Base-by-base conservation (phyloP, 2,888 invertebrate genomes). In the Heliconius sara region DNA sequence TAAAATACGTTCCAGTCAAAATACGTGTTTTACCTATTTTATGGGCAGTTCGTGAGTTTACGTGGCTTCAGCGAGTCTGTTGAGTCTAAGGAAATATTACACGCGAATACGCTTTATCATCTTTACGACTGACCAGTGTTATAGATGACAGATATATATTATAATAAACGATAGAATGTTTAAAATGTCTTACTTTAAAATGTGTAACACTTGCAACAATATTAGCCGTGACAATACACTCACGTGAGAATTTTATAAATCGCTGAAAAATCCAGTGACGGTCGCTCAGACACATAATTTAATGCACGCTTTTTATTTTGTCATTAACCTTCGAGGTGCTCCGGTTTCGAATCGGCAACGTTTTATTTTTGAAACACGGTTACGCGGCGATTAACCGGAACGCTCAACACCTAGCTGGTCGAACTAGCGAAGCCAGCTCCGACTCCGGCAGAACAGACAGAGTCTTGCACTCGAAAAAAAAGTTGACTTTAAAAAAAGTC, bases 301-400 rank as follows among this genome's bases (percentile, higher is more conserved):
- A 91, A 92, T 92, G 92, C 91, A 92, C 90, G 92, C 89, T 91
- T 93, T 92, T 93, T 93, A 93, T 93, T 93, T 92, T 93, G 93
- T 94, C 93, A 94, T 93, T 94, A 94, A 94, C 94, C 94, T 94
- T 94, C 94, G 91, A 87, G 91, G 91, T 93, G 94, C 93, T 93
- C 94, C 92, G 93, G 92, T 92, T 93, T 91, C 91, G 91, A 91
- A 93, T 92, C 92, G 90, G 91, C 92, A 91, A 92, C 92, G 93
- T 91, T 93, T 93, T 94, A 94, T 94, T 94, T 94, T 93, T 90
- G 93, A 92, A 93, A 91, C 93, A 89, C 92, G 92, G 91, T 91
- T 92, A 93, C 92, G 91, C 88, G 89, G 87, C 88, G 89, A 90
- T 90, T 88, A 88, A 84, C 84, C 84, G 85, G 83, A 85, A 84